Evolutionary conservation across 2,888 invertebrate genomes (phyloP), one percentile per base, ranked within the genome.

Genomic region (Acanthosoma haemorrhoidale): DNA sequence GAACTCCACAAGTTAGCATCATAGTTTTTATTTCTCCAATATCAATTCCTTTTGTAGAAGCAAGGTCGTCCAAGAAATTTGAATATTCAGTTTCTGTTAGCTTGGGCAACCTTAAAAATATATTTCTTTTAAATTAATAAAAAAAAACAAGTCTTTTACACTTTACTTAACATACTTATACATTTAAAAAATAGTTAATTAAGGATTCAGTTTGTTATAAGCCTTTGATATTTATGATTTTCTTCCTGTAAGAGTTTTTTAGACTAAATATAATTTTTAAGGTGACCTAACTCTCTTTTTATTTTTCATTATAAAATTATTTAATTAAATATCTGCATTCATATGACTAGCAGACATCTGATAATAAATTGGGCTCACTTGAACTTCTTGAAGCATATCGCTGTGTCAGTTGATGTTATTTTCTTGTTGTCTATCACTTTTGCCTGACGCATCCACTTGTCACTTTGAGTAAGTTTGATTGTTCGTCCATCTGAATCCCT

Each of bases 401-500:
- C 94, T 0, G 94, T 94, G 78, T 94, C 94, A 3, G 93, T 94
- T 15, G 94, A 94, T 0, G 91, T 91, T 73, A 93, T 89, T 78
- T 89, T 90, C 81, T 92, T 92, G 2, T 88, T 87, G 71, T 87
- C 94, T 75, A 92, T 90, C 16, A 89, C 87, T 77, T 87, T 90
- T 0, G 94, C 93, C 79, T 94, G 94, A 77, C 93, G 94, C 88
- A 94, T 90, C 94, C 94, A 94, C 81, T 94, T 94, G 80, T 94
- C 94, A 77, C 91, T 90, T 80, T 94, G 92, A 9, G 91, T 91
- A n/a, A 94, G 83, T 0, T 92, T 92, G 73, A 94, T 91, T 51
- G 85, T 83, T 79, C 89, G 92, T 0, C 94, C 94, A 78, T 92
- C 92, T 15, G 91, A 89, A 79, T 92, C 92, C 3, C 85, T 84